These are phyloP conservation scores for Panonychus citri DNA, from an alignment of 1,140 invertebrate species.

Conservation along the genomic window DNA sequence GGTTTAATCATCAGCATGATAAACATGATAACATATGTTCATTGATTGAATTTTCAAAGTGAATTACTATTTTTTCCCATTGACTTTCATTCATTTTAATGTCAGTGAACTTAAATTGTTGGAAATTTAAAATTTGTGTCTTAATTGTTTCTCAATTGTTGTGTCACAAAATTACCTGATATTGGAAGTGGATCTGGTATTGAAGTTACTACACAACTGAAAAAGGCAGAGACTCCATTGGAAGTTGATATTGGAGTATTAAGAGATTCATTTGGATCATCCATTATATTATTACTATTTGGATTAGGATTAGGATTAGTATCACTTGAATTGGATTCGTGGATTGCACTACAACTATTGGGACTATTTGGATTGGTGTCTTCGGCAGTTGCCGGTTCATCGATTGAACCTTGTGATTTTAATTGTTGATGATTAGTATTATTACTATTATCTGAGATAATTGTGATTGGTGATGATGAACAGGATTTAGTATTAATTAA, in stretches of 20 bases:
- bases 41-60: too few species aligned
- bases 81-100: too few species aligned
- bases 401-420: neutral
- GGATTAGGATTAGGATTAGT: neutral
- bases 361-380: neutral
- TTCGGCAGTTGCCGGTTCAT: constrained; percentile 4
- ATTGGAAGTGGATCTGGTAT: constrained; percentile 14
- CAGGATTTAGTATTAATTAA: neutral
- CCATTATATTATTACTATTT: neutral
- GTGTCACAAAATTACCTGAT: constrained; percentile 14
- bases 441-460: neutral
- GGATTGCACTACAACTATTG: neutral
- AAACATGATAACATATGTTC: too few species aligned
- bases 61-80: too few species aligned
- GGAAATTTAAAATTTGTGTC: too few species aligned
- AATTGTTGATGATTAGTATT: too few species aligned
- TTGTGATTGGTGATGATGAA: neutral
- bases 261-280: constrained; percentile 9
- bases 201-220: constrained; percentile 10
- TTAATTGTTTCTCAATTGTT: too few species aligned
- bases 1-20: too few species aligned
- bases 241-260: constrained; percentile 13
- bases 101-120: too few species aligned
- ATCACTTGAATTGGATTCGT: neutral
- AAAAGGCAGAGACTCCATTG: constrained; percentile 11